These are phyloP conservation scores for Tenthredo livida DNA, from an alignment of 2,888 invertebrate genomes.

Conservation along the genomic window DNA sequence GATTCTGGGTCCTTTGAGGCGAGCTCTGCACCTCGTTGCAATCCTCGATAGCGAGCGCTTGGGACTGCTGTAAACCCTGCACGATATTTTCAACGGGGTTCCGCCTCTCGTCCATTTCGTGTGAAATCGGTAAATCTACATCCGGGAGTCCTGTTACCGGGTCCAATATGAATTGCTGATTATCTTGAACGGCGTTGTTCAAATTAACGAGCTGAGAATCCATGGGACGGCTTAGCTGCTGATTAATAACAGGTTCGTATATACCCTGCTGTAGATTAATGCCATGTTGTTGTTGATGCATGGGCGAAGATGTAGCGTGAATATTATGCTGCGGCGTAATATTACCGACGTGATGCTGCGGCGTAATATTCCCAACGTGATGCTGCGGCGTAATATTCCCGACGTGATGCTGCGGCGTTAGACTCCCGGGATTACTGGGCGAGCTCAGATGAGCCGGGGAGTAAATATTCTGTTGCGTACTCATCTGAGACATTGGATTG, in stretches of 20 bases:
- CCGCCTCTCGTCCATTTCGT: conserved; percentile 68
- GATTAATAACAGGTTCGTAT: conserved; percentile 72
- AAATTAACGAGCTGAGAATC: conserved; percentile 66
- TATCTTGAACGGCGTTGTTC: conserved; percentile 66
- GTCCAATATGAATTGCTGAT: conserved; percentile 72
- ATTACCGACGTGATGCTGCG: no score
- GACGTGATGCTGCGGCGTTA: conserved; percentile 69
- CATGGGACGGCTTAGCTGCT: conserved; percentile 70
- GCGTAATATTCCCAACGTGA: no score
- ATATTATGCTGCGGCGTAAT: conserved; percentile 58
- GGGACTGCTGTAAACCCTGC: conserved; percentile 20
- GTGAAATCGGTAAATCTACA: conserved; percentile 72
- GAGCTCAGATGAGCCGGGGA: conserved; percentile 75
- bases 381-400: conserved; percentile 44
- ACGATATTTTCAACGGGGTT: conserved; percentile 36
- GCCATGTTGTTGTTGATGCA: conserved; percentile 64
- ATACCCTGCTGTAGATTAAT: conserved; percentile 70
- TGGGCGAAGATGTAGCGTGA: conserved; percentile 61
- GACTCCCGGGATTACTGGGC: conserved; percentile 68
- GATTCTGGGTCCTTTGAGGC: conserved; percentile 25
- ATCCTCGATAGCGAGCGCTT: conserved; percentile 18
- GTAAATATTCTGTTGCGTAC: conserved; percentile 73
- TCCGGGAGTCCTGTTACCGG: conserved; percentile 72
- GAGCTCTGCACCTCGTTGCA: background rate
- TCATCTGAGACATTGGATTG: conserved; percentile 68